Conservation (phyloP, 2,113 vertebrate genomes). For the Mesocricetus auratus region DNA sequence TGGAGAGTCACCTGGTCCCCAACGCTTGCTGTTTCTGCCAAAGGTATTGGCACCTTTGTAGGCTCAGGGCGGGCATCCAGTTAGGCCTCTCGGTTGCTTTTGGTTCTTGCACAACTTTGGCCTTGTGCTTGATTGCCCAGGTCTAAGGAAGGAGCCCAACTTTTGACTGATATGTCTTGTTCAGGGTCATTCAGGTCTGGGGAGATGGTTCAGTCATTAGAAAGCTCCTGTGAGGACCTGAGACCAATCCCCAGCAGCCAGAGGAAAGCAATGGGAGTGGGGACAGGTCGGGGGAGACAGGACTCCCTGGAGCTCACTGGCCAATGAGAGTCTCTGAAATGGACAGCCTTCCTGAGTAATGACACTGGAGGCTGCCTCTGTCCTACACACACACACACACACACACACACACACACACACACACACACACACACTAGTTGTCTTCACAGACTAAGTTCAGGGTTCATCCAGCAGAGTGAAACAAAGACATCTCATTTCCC, state of each 20-base stretch:
- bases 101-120: not conserved
- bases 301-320: not conserved
- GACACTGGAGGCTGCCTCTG: not conserved
- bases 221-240: not conserved
- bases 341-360: not conserved
- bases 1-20: not conserved
- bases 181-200: not conserved
- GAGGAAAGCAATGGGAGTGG: too few species aligned
- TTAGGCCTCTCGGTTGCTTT: not conserved
- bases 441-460: not conserved
- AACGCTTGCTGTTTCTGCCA: not conserved
- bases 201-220: not conserved
- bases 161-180: not conserved
- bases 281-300: too few species aligned
- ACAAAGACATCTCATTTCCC: accelerated
- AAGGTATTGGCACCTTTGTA: not conserved
- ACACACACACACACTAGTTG: not conserved
- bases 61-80: not conserved
- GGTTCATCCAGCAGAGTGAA: too few species aligned
- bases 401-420: not conserved
- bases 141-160: accelerated
- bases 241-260: not conserved
- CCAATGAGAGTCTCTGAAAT: too few species aligned
- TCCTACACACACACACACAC: not conserved
- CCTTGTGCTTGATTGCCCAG: not conserved